Percentiles rank a stretch among this genome's conserved stretches.
These are phyloP conservation scores for Oedothorax gibbosus DNA, from an alignment of 1,140 invertebrate genomes.

Conservation along the genomic window DNA sequence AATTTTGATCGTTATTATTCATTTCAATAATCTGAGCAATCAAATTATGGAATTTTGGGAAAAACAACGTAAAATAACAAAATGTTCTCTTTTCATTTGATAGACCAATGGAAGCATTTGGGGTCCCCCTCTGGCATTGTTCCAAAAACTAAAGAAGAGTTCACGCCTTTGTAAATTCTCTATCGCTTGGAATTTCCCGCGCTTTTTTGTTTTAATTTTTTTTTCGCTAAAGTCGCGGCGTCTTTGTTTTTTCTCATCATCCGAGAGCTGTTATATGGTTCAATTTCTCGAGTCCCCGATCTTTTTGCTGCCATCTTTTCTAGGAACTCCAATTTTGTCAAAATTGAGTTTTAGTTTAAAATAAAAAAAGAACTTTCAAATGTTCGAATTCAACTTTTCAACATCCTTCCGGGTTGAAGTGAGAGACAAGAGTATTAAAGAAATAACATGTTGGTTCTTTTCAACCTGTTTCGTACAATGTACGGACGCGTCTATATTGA, in stretches of 20 bases:
- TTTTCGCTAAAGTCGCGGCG: background rate
- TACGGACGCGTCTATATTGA: too few species aligned
- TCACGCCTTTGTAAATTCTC: constrained; percentile 51
- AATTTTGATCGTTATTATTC: too few species aligned
- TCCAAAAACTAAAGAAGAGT: constrained; percentile 28
- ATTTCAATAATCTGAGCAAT: too few species aligned
- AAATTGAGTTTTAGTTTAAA: background rate
- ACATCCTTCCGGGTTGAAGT: too few species aligned
- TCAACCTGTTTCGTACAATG: too few species aligned
- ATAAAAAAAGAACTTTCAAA: too few species aligned
- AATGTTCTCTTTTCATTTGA: too few species aligned
- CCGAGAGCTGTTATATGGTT: background rate
- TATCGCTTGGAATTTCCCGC: constrained; percentile 35
- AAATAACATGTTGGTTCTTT: too few species aligned
- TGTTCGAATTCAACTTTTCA: too few species aligned
- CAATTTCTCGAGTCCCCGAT: background rate
- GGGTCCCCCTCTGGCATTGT: constrained; percentile 46
- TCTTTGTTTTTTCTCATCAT: constrained; percentile 38
- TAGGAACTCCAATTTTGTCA: constrained; percentile 20
- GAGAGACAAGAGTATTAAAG: too few species aligned
- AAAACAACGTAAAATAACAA: too few species aligned
- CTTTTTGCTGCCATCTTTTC: constrained; percentile 3
- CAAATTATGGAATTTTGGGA: too few species aligned
- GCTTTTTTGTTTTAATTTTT: constrained; percentile 4
- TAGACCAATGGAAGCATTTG: constrained; percentile 23